phyloP scores from a whole-genome alignment of 2,113 vertebrate species.

The Eretmochelys imbricata region DNA sequence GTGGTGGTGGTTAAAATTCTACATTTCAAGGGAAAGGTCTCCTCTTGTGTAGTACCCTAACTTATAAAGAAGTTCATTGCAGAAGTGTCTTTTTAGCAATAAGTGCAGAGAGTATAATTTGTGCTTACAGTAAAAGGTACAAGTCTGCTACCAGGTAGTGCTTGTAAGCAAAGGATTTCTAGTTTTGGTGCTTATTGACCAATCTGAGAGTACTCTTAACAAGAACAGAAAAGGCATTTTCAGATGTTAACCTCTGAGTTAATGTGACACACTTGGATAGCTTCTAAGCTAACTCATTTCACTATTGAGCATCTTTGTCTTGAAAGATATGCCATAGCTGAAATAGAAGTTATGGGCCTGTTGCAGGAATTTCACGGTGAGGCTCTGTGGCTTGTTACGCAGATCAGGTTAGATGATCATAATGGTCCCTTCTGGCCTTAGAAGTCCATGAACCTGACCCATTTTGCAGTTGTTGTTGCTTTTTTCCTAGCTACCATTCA shows the following conservation, averaged over 20 bases:
- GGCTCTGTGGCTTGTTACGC: background rate
- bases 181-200: background rate
- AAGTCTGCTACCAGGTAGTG: background rate
- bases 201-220: background rate
- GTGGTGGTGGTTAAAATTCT: background rate
- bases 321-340: background rate
- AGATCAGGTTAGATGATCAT: background rate
- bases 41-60: background rate
- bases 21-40: background rate
- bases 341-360: background rate
- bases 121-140: background rate
- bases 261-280: background rate
- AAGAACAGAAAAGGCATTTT: background rate
- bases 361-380: background rate
- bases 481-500: too few species aligned
- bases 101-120: background rate
- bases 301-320: background rate
- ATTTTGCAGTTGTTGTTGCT: background rate
- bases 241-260: background rate
- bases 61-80: background rate
- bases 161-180: background rate
- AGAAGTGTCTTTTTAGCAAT: background rate
- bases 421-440: background rate
- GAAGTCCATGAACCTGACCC: background rate
- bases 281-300: background rate